Evolutionary conservation across 2,797 vertebrate species (phyloP).

Genomic region (Aplochiton taeniatus): DNA sequence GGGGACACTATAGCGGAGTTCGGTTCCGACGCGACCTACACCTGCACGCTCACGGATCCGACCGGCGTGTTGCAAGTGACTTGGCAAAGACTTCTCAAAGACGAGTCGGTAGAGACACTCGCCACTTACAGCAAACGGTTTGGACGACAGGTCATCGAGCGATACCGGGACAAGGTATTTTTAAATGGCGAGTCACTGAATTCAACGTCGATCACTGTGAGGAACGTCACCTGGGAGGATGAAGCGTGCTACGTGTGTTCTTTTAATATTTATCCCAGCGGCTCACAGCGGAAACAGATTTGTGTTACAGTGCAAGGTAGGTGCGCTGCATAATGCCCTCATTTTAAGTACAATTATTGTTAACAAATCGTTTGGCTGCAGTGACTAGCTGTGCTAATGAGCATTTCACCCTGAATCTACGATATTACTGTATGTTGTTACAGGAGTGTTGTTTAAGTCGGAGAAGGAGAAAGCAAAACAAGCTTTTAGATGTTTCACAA

Average conservation of each 20-base stretch:
- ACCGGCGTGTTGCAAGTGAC: conserved; percentile 69
- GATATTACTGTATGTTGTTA: too few relatives aligned
- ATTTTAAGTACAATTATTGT: too few relatives aligned
- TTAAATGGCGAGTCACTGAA: conserved; percentile 45
- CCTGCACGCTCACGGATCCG: conserved; percentile 34
- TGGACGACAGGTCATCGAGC: conserved; percentile 39
- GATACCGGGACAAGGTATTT: conserved; percentile 43
- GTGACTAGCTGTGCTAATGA: too few relatives aligned
- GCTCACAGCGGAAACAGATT: conserved; percentile 45
- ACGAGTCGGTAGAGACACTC: conserved; percentile 31
- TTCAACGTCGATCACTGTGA: conserved; percentile 58
- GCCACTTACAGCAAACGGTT: conserved; percentile 63
- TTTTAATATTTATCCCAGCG: conserved; percentile 64
- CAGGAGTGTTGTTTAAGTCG: too few relatives aligned
- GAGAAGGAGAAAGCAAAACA: too few relatives aligned
- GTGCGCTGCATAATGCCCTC: neutral
- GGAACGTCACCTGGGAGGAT: conserved; percentile 58
- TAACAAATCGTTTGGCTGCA: too few relatives aligned
- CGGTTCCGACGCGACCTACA: conserved; percentile 25
- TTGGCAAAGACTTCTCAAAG: conserved; percentile 53
- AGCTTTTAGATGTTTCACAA: too few relatives aligned
- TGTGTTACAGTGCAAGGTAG: conserved; percentile 71
- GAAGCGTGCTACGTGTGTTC: conserved; percentile 70
- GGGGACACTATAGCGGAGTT: conserved; percentile 30
- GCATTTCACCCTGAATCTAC: too few relatives aligned